Evolutionary conservation across 2,113 vertebrate species (phyloP).

Genomic region (Erpornis zantholeuca): DNA sequence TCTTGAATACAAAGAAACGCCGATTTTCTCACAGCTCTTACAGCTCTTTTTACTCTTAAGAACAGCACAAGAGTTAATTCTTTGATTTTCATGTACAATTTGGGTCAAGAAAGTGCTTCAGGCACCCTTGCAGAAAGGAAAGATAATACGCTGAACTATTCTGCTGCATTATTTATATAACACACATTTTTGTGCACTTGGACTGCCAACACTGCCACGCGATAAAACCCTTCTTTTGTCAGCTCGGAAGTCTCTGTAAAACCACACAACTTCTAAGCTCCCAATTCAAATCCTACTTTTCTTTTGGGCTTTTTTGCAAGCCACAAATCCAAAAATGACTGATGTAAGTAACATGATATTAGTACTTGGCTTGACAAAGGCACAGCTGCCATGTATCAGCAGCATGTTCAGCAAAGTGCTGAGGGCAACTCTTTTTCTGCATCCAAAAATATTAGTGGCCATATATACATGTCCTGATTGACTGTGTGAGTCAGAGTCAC

Average conservation of each 20-base stretch:
- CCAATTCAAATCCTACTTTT: not conserved
- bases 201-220: not conserved
- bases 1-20: conserved; percentile 51
- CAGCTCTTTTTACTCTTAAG: not conserved
- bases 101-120: conserved; percentile 49
- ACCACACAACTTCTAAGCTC: not conserved
- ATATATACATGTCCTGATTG: not conserved
- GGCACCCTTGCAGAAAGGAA: conserved; percentile 24
- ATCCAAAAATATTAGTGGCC: conserved; percentile 43
- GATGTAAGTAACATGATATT: not conserved
- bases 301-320: not conserved
- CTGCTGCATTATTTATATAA: conserved; percentile 51
- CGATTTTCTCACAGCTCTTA: conserved; percentile 3
- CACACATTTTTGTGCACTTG: not conserved
- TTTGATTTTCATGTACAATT: conserved; percentile 32
- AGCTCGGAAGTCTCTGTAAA: not conserved
- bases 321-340: not conserved
- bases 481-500: conserved; percentile 19
- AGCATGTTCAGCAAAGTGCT: conserved; percentile 21
- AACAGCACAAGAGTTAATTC: not conserved
- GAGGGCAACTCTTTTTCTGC: not conserved
- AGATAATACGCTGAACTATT: not conserved
- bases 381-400: conserved; percentile 13
- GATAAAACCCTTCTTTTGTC: not conserved
- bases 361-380: conserved; percentile 33